phyloP scores from a whole-genome alignment of 2,113 vertebrate species.

The Lasiurus borealis region DNA sequence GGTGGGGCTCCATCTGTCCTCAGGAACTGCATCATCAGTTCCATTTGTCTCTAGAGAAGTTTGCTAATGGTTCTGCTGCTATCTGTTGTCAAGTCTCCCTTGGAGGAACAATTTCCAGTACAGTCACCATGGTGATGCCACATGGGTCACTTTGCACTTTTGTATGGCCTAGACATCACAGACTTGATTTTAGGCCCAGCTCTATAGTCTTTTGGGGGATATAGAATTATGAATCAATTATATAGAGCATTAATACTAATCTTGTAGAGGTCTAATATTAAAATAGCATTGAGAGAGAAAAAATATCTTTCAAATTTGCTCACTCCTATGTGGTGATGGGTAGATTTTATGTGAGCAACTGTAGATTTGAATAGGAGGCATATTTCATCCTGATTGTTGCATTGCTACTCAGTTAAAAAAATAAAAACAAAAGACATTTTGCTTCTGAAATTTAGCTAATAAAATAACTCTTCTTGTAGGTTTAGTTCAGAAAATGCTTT shows the following conservation, averaged over 20 bases:
- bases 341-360: slow-evolving; percentile 20
- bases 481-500: background rate
- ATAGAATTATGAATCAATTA: slow-evolving; percentile 44
- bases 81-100: background rate
- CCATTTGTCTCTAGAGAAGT: background rate
- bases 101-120: slow-evolving; percentile 1
- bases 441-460: background rate
- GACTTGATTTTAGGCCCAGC: slow-evolving; percentile 23
- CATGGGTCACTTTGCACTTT: background rate
- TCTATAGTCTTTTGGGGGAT: slow-evolving; percentile 2
- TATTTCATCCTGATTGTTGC: slow-evolving; percentile 2
- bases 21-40: background rate
- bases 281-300: background rate
- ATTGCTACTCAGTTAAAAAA: background rate
- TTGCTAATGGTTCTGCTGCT: slow-evolving; percentile 1
- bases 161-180: background rate
- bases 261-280: background rate
- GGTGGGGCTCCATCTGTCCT: background rate
- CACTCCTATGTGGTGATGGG: background rate
- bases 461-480: background rate
- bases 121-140: slow-evolving; percentile 20
- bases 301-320: background rate
- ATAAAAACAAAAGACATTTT: background rate
- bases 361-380: background rate
- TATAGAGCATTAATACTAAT: background rate